These are phyloP conservation scores for Cataglyphis rosenhaueri DNA, from an alignment of 2,888 invertebrate species.

Conservation along the genomic window DNA sequence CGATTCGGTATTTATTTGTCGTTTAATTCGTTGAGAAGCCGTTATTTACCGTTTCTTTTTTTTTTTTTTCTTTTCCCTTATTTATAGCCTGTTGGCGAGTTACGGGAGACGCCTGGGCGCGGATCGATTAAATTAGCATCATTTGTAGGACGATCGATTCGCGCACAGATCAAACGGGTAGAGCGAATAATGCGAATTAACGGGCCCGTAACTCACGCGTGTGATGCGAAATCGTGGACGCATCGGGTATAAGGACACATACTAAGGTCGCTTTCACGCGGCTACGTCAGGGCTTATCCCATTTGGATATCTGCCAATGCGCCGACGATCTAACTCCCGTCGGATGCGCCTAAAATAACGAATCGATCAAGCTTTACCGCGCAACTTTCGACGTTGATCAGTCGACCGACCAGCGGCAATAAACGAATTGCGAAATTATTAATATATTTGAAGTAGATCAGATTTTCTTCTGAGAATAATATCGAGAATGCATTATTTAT, in stretches of 20 bases:
- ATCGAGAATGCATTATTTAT: background rate
- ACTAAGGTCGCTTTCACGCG: slow-evolving; percentile 66
- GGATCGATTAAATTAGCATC: slow-evolving; percentile 38
- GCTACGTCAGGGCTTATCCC: slow-evolving; percentile 74
- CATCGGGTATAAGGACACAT: slow-evolving; percentile 43
- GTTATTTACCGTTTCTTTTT: slow-evolving; percentile 4
- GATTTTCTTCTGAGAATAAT: background rate
- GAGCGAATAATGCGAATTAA: slow-evolving; percentile 46
- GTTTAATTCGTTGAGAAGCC: slow-evolving; percentile 14
- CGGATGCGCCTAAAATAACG: slow-evolving; percentile 79
- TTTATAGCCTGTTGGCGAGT: slow-evolving; percentile 2
- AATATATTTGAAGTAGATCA: slow-evolving; percentile 5
- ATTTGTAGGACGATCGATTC: slow-evolving; percentile 45
- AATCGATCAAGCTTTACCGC: slow-evolving; percentile 58
- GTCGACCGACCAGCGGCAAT: background rate
- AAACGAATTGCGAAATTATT: slow-evolving; percentile 35
- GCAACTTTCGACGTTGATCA: slow-evolving; percentile 33
- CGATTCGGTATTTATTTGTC: slow-evolving; percentile 28
- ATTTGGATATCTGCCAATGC: slow-evolving; percentile 79
- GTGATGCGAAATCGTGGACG: slow-evolving; percentile 10
- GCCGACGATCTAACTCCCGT: slow-evolving; percentile 75
- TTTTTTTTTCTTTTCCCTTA: background rate
- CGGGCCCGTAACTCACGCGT: slow-evolving; percentile 50
- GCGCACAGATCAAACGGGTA: slow-evolving; percentile 23
- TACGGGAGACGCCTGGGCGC: background rate